A percentile compares a stretch with the other conserved stretches of the same genome.
Evolutionary conservation across 2,797 vertebrate genomes (phyloP).

Genomic region (Sebastes hopkinsi): DNA sequence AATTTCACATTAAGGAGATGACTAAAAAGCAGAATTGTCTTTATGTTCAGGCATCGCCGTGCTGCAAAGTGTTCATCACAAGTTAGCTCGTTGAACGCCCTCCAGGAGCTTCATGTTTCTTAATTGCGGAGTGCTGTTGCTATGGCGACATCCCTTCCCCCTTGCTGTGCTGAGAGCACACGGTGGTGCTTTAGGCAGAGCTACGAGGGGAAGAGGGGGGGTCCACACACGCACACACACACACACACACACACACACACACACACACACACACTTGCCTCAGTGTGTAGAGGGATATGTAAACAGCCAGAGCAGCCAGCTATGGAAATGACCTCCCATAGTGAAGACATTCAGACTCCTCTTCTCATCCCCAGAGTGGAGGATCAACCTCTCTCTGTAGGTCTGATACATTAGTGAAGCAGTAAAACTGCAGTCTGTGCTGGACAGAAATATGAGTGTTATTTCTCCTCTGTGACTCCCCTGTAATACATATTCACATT

Average conservation of each 20-base stretch:
- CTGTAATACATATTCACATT: not conserved
- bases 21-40: constrained; percentile 28
- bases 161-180: constrained; percentile 27
- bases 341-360: constrained; percentile 21
- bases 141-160: constrained; percentile 62
- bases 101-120: constrained; percentile 49
- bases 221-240: not conserved
- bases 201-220: not conserved
- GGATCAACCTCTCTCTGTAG: not conserved
- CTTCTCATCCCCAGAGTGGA: not conserved
- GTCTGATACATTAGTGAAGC: not conserved
- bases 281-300: constrained; percentile 21
- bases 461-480: not conserved
- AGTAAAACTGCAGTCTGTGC: not conserved
- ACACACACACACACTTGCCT: constrained; percentile 11
- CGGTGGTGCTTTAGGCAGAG: constrained; percentile 26
- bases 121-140: constrained; percentile 67
- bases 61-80: constrained; percentile 30
- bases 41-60: not conserved
- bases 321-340: constrained; percentile 22
- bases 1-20: not conserved
- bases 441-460: not conserved
- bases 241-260: not conserved
- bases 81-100: constrained; percentile 23
- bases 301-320: constrained; percentile 11